phyloP scores from a whole-genome alignment of 2,797 vertebrate genomes.

The Pangasius djambal region DNA sequence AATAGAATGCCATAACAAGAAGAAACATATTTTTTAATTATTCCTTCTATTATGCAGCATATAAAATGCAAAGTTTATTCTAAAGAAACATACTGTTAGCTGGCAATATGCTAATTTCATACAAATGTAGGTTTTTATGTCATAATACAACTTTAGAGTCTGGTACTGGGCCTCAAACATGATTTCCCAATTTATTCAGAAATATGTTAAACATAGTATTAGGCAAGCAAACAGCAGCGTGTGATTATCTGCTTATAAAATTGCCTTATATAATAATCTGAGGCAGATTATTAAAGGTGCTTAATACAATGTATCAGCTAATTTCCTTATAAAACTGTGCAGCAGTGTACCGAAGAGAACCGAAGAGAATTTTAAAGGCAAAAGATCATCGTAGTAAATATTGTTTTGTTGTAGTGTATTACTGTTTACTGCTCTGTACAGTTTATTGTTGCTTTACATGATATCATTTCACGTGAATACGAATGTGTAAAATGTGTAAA shows the following conservation, averaged over 20 bases:
- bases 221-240: neutral
- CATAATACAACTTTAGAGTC: neutral
- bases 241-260: neutral
- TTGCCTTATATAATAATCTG: neutral
- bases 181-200: neutral
- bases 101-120: neutral
- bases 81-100: neutral
- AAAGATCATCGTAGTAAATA: neutral
- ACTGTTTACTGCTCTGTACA: neutral
- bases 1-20: neutral
- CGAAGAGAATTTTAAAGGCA: neutral
- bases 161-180: neutral
- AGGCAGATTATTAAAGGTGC: neutral
- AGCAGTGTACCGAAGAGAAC: neutral
- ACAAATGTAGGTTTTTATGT: neutral
- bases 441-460: neutral
- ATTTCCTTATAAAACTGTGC: neutral
- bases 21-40: neutral
- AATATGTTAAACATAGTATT: neutral
- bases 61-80: neutral
- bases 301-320: neutral
- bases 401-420: neutral
- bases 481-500: slow-evolving; percentile 4
- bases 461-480: neutral
- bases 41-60: neutral